Conservation (phyloP, 2,888 invertebrate species). For the Pantelozetes paolii region DNA sequence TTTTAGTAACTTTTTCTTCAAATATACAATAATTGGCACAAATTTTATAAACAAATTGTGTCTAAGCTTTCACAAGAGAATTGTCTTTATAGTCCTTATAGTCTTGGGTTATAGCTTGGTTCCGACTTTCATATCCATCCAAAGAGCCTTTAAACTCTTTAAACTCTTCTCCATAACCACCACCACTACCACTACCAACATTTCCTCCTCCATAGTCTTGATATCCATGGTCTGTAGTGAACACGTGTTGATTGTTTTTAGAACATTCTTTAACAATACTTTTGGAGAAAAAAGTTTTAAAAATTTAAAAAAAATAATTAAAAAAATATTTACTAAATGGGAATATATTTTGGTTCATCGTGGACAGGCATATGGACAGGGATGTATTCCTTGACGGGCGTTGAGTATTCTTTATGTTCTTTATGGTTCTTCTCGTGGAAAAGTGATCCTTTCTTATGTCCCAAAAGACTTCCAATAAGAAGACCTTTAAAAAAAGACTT, state of each 20-base stretch:
- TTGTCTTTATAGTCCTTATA: too few species aligned
- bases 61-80: too few species aligned
- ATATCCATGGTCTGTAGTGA: too few species aligned
- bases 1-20: too few species aligned
- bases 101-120: too few species aligned
- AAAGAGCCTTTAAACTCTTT: too few species aligned
- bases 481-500: conserved; percentile 12
- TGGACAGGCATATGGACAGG: not conserved
- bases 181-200: not conserved
- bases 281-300: not conserved
- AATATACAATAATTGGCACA: too few species aligned
- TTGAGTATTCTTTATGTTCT: not conserved
- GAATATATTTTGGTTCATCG: not conserved
- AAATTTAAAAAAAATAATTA: not conserved
- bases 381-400: not conserved
- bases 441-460: not conserved
- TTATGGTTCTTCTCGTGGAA: not conserved
- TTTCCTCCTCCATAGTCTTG: not conserved
- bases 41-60: too few species aligned
- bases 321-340: not conserved
- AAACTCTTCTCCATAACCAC: too few species aligned
- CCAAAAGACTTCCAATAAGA: not conserved
- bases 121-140: not conserved
- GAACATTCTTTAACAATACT: conserved; percentile 13
- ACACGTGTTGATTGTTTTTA: not conserved